phyloP scores from a whole-genome alignment of 2,888 invertebrate species.

The Rugalucina vietnamica region DNA sequence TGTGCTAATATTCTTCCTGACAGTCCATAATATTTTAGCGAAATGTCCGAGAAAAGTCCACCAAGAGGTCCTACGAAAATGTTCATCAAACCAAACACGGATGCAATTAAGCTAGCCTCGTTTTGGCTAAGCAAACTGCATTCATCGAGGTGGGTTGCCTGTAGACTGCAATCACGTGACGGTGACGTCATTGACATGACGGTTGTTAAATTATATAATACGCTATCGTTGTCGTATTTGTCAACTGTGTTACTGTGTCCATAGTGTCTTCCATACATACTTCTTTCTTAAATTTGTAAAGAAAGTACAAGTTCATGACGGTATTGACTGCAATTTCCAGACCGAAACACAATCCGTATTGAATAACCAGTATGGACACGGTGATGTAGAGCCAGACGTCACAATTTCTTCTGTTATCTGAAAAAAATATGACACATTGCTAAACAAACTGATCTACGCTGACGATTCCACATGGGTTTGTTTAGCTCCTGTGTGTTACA shows the following conservation, averaged over 20 bases:
- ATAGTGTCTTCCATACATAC: slow-evolving; percentile 20
- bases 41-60: slow-evolving; percentile 42
- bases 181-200: not conserved
- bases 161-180: not conserved
- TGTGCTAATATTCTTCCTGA: slow-evolving; percentile 49
- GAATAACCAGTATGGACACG: slow-evolving; percentile 32
- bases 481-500: not conserved
- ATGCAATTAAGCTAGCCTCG: slow-evolving; percentile 49
- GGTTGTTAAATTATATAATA: slow-evolving; percentile 14
- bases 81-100: slow-evolving; percentile 52
- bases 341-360: slow-evolving; percentile 57
- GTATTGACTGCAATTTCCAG: slow-evolving; percentile 56
- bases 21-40: slow-evolving; percentile 26
- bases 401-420: not conserved
- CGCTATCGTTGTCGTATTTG: slow-evolving; percentile 8
- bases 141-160: not conserved
- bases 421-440: too few relatives aligned
- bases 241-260: not conserved
- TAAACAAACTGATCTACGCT: too few relatives aligned
- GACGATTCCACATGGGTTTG: too few relatives aligned
- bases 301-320: slow-evolving; percentile 57
- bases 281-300: slow-evolving; percentile 50
- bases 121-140: slow-evolving; percentile 48
- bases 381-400: slow-evolving; percentile 35
- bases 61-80: slow-evolving; percentile 48